Conservation (phyloP, 2,113 vertebrate genomes). For the Neodon shergylaensis region DNA sequence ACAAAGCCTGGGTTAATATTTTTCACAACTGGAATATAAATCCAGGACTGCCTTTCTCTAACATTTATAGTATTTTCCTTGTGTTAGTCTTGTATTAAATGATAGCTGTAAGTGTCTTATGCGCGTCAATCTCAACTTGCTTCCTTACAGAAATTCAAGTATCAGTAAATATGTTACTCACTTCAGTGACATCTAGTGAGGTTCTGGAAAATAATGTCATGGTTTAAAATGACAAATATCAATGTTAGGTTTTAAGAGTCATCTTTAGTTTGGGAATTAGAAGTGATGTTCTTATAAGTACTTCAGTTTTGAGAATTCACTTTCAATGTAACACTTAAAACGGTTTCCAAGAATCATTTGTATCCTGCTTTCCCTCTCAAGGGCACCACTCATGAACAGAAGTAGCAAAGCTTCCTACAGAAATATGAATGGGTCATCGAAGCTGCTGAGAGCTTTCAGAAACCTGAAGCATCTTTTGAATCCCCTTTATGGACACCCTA, state of each 20-base stretch:
- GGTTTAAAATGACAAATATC: not conserved
- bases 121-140: not conserved
- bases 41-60: not conserved
- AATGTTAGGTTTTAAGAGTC: not conserved
- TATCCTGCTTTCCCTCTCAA: not conserved
- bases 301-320: not conserved
- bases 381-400: not conserved
- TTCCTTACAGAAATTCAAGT: not conserved
- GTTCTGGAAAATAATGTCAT: not conserved
- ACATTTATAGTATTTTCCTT: not conserved
- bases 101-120: not conserved
- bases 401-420: not conserved
- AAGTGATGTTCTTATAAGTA: not conserved
- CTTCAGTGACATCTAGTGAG: not conserved
- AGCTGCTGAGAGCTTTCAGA: conserved; percentile 34
- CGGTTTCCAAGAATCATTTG: not conserved
- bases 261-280: not conserved
- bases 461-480: conserved; percentile 23
- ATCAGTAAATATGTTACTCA: not conserved
- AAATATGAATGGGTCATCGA: conserved; percentile 1
- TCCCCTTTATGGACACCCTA: conserved; percentile 20
- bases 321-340: not conserved
- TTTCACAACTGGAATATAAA: not conserved
- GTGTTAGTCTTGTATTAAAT: not conserved
- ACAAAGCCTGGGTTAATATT: not conserved